Conservation (phyloP, 2,113 vertebrate species). For the Aramus guarauna region DNA sequence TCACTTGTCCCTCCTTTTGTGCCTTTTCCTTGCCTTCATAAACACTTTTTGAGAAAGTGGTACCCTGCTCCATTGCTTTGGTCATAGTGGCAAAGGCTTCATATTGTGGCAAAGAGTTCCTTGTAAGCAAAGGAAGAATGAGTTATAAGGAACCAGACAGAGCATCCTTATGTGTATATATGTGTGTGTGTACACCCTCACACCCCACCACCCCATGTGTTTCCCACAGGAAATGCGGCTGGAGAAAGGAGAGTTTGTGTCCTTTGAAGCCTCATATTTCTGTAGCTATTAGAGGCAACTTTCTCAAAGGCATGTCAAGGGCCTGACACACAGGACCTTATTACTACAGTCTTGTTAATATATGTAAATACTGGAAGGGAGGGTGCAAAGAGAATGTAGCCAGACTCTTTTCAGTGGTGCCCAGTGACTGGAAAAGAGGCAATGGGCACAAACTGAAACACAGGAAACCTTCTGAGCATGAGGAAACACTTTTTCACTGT, state of each 20-base stretch:
- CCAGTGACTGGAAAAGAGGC: neutral
- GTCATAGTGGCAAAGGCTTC: neutral
- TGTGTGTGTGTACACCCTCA: too few relatives aligned
- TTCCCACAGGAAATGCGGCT: neutral
- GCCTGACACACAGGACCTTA: neutral
- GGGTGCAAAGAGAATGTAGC: neutral
- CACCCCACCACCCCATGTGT: neutral
- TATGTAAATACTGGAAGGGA: neutral
- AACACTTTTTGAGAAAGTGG: neutral
- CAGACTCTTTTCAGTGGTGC: neutral
- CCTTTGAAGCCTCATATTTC: neutral
- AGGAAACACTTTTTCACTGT: neutral
- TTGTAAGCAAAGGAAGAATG: neutral
- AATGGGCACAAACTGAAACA: neutral
- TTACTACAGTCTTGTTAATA: neutral
- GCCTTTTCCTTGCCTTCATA: neutral
- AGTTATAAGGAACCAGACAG: neutral
- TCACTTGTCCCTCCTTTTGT: neutral
- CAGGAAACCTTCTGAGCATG: neutral
- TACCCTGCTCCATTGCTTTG: neutral
- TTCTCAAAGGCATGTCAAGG: neutral
- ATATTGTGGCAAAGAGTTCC: neutral
- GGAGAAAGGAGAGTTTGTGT: neutral
- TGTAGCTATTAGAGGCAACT: neutral
- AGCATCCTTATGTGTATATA: neutral